Base-by-base conservation (phyloP, 2,797 vertebrate species). In the Bradypodion pumilum region DNA sequence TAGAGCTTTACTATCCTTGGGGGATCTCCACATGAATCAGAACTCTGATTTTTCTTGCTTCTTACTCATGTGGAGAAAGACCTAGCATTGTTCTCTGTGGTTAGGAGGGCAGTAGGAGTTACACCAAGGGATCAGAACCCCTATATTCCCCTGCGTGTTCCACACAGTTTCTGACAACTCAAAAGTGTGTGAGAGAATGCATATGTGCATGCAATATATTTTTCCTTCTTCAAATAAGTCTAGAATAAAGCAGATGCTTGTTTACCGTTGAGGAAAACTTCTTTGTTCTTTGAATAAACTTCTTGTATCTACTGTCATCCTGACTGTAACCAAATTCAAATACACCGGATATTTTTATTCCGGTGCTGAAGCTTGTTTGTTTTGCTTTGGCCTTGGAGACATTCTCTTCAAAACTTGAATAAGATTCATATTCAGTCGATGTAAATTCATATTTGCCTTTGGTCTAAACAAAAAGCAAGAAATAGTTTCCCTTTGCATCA, bases 371-470 rank as follows among this genome's bases (percentile, higher is more conserved):
- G 15, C 79, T 90, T 27, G 87, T 92, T 80, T 94, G 69, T 0
- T 87, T 92, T 7, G 0, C 1, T 65, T 89, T 83, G 74, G 78
- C 88, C n/a, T 46, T 90, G 37, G 90, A 78, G 72, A 96, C 92
- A 77, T 66, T 87, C 7, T 79, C 85, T 90, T 95, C 96, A 90
- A 95, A 99, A 74, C 95, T 93, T 25, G 94, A 95, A 89, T 97
- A 99, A 0, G 98, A 96, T 0, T 97, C 93, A 49, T 97, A 97
- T 49, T 96, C 92, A 84, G 93, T 87, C 85, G 97, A 59, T 0
- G 77, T 93, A 91, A 98, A 98, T 90, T 98, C 96, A 56, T 96
- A 97, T 52, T 96, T 95, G 86, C 97, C 97, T 96, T 94, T 97
- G 56, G 97, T 98, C 98, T 99, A 95, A 88, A 93, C 73, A 92